Conservation (phyloP, 2,888 invertebrate species). For the Ophonus ardosiacus region DNA sequence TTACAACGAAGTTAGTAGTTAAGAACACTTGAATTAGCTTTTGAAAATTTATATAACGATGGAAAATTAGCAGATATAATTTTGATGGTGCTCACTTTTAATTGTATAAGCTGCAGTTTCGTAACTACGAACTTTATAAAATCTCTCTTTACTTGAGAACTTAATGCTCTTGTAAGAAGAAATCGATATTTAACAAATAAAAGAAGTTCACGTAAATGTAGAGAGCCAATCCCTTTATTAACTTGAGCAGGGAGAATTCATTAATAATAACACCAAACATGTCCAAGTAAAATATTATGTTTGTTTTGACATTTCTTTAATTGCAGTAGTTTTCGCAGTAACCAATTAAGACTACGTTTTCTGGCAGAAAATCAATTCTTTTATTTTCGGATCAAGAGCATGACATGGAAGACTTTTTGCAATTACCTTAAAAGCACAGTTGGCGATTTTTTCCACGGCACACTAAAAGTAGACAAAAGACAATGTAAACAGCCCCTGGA, state of each 20-base stretch:
- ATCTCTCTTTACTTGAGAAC: background rate
- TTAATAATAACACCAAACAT: slow-evolving; percentile 29
- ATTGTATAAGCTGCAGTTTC: no score
- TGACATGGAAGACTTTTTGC: slow-evolving; percentile 46
- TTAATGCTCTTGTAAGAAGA: background rate
- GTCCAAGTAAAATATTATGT: slow-evolving; percentile 2
- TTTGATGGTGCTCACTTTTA: background rate
- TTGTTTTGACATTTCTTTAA: slow-evolving; percentile 29
- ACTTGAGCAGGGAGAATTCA: slow-evolving; percentile 10
- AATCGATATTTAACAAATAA: slow-evolving; percentile 17
- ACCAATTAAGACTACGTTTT: slow-evolving; percentile 16
- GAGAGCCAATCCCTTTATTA: background rate
- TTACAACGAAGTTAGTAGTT: no score
- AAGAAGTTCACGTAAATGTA: background rate
- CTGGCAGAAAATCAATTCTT: slow-evolving; percentile 36
- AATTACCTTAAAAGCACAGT: slow-evolving; percentile 53
- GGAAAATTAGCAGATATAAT: background rate
- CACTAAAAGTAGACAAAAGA: slow-evolving; percentile 28
- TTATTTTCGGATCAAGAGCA: slow-evolving; percentile 43
- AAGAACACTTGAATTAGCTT: no score
- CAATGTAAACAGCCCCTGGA: slow-evolving; percentile 25
- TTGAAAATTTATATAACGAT: background rate
- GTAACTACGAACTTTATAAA: background rate
- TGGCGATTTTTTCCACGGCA: slow-evolving; percentile 43
- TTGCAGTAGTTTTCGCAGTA: slow-evolving; percentile 4